These are phyloP conservation scores for Chymomyza amoena DNA, from an alignment of 2,888 invertebrate genomes.

Conservation along the genomic window DNA sequence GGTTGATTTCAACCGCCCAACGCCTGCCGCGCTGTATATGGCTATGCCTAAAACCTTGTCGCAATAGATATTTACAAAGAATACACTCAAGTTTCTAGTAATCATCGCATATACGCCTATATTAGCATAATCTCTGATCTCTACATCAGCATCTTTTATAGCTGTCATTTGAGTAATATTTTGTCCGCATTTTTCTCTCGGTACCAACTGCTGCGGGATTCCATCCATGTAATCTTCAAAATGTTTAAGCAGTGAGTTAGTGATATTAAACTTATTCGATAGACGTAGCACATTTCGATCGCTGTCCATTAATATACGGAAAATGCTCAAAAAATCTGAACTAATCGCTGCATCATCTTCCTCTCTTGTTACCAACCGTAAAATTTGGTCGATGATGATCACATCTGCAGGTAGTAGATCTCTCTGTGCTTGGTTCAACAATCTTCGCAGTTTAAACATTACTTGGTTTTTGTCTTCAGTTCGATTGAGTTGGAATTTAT, in stretches of 20 bases:
- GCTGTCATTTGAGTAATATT: rapidly evolving
- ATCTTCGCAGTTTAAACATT: constrained; percentile 30
- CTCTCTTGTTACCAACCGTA: constrained; percentile 36
- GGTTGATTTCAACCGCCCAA: constrained; percentile 12
- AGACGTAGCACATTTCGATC: constrained; percentile 71
- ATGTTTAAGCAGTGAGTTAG: constrained; percentile 82
- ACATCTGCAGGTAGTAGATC: constrained; percentile 81
- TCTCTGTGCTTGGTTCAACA: constrained; percentile 41
- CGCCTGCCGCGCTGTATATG: constrained; percentile 45
- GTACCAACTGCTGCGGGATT: constrained; percentile 44
- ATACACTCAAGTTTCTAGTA: constrained; percentile 73
- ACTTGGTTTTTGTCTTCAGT: constrained; percentile 20
- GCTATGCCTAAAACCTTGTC: constrained; percentile 75
- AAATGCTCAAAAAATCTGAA: constrained; percentile 64
- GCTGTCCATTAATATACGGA: constrained; percentile 80
- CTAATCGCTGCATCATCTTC: constrained; percentile 32
- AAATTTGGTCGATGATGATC: constrained; percentile 78
- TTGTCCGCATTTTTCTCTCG: constrained; percentile 28
- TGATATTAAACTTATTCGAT: constrained; percentile 81
- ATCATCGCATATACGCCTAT: constrained; percentile 68
- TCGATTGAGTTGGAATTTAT: constrained; percentile 18
- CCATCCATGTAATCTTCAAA: constrained; percentile 81
- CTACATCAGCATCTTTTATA: constrained; percentile 14
- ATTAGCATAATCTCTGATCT: constrained; percentile 24
- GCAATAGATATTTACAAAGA: constrained; percentile 72